Evolutionary conservation across 2,888 invertebrate genomes (phyloP), one percentile per base, ranked within the genome.

Genomic region (Drosophila borealis): DNA sequence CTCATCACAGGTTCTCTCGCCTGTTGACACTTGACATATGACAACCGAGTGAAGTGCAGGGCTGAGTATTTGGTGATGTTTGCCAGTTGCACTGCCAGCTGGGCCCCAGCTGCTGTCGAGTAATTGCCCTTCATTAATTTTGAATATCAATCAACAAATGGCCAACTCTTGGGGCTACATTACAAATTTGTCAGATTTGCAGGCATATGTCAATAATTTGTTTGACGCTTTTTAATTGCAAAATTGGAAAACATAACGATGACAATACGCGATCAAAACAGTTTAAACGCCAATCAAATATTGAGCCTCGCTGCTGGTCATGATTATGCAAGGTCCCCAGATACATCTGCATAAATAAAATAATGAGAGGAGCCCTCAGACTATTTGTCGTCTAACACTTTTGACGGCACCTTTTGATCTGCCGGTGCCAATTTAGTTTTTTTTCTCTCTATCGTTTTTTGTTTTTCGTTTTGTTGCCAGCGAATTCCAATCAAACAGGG

Each of bases 341-440:
- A 68, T 46, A 65, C 77, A 85, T 88, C 80, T 82, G 86, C 82
- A 88, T 82, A 88, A 81, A 88, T 82, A 81, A 71, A 67, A 53
- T 51, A 68, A 80, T 71, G 55, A 39, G 45, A 50, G 60, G 44
- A 75, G 76, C 57, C 64, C 68, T 68, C 67, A 25, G 59, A 49
- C 75, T 71, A 74, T 83, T 83, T 85, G 83, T 77, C 86, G 74
- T 67, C 81, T 82, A 77, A 86, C 88, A 83, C 86, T 76, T 76
- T 67, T 36, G 80, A 80, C 86, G 88, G 88, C 86, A 75, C 64
- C 74, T 72, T 83, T 83, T 86, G 86, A 86, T 82, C 83, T 78
- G 51, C 44, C 56, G 70, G 79, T 73, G 74, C 74, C 88, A 83
- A 83, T 86, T 88, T 80, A 59, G 70, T 55, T 79, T 79, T 81